Conservation (phyloP, 2,888 invertebrate genomes). For the Petrolisthes manimaculis region DNA sequence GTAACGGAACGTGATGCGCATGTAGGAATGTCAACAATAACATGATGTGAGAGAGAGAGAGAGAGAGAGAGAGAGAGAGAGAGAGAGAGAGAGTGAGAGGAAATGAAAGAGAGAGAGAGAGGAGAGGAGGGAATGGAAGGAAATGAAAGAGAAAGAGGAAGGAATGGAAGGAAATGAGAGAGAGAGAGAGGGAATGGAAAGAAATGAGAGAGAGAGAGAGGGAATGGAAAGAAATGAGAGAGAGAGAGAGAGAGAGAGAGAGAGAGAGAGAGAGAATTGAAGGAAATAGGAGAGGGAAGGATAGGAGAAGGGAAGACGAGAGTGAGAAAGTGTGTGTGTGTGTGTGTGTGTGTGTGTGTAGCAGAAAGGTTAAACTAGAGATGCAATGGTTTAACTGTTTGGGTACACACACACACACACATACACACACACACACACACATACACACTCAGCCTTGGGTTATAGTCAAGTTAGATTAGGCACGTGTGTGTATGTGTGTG, state of each 20-base stretch:
- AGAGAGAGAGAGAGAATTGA: not conserved
- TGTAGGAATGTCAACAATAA: too few species aligned
- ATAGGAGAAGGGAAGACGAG: not conserved
- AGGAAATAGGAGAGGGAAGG: not conserved
- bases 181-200: not conserved
- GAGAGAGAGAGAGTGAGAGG: not conserved
- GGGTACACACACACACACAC: not conserved
- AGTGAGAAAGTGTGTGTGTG: not conserved
- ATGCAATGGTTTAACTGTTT: not conserved
- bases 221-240: not conserved
- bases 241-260: conserved; percentile 4
- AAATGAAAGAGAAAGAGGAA: not conserved
- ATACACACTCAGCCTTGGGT: too few species aligned
- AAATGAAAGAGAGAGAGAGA: not conserved
- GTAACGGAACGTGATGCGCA: too few species aligned
- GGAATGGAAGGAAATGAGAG: not conserved
- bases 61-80: not conserved
- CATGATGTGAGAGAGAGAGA: too few species aligned
- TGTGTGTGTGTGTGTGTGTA: not conserved
- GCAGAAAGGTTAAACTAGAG: not conserved
- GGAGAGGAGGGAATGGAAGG: not conserved
- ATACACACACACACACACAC: not conserved
- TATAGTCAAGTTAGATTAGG: too few species aligned
- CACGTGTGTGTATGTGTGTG: too few species aligned
- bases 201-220: not conserved